Conservation (phyloP, 2,888 invertebrate species). For the Heliconius erato region DNA sequence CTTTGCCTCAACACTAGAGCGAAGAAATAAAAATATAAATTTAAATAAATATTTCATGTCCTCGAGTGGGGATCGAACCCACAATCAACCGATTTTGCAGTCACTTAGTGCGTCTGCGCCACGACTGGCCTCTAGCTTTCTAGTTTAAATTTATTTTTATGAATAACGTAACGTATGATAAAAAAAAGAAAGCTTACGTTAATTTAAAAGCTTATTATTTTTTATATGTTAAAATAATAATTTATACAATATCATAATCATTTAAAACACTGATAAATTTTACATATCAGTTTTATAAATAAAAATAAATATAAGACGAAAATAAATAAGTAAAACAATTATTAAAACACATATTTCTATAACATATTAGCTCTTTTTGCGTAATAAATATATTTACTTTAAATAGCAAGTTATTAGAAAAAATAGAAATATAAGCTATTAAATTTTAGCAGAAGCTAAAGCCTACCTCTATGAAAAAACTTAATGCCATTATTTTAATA, state of each 20-base stretch:
- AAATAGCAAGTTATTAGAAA: not conserved
- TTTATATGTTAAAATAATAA: not conserved
- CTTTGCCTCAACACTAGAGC: too few relatives aligned
- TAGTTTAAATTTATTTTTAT: not conserved
- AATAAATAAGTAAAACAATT: not conserved
- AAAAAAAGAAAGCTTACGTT: not conserved
- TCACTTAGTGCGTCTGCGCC: too few relatives aligned
- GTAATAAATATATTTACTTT: not conserved
- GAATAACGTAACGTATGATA: not conserved
- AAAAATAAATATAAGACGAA: not conserved
- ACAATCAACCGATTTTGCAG: too few relatives aligned
- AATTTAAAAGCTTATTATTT: not conserved
- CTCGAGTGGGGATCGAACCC: too few relatives aligned
- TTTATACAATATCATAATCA: not conserved
- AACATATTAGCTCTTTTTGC: not conserved
- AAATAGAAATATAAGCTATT: not conserved
- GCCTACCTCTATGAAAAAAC: not conserved
- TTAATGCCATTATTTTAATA: constrained; percentile 27
- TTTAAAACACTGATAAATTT: not conserved
- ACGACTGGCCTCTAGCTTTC: not conserved
- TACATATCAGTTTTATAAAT: not conserved
- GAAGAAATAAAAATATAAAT: too few relatives aligned
- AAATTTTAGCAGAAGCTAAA: not conserved
- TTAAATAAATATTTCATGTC: too few relatives aligned
- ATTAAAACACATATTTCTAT: not conserved